A percentile compares a stretch with the other conserved stretches of the same genome.
Conservation (phyloP, 2,888 invertebrate genomes). For the Tupiocoris notatus region DNA sequence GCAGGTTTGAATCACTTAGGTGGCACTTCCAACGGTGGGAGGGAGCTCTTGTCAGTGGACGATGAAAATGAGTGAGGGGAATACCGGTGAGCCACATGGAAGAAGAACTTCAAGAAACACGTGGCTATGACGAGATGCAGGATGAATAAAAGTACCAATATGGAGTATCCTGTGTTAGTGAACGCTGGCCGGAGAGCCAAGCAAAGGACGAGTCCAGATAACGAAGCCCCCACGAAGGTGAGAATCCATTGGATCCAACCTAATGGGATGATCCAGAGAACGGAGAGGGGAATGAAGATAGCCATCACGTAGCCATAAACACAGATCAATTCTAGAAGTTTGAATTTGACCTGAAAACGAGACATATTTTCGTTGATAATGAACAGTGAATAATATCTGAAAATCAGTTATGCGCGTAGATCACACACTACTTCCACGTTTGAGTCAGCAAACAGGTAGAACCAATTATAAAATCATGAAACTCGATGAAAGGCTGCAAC, state of each 20-base stretch:
- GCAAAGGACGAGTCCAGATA: constrained; percentile 84
- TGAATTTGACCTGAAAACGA: constrained; percentile 46
- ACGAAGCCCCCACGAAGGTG: constrained; percentile 73
- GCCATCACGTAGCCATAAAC: constrained; percentile 93
- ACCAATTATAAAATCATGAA: too few species aligned
- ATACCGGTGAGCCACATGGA: too few species aligned
- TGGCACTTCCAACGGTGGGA: too few species aligned
- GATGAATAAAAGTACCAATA: constrained; percentile 34
- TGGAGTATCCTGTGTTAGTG: constrained; percentile 57
- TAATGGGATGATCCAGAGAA: constrained; percentile 85
- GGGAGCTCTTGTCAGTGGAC: too few species aligned
- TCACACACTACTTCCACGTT: too few species aligned
- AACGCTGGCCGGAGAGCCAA: constrained; percentile 77
- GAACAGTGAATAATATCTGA: too few species aligned
- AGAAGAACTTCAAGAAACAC: constrained; percentile 32
- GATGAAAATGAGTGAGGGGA: too few species aligned
- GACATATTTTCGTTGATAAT: too few species aligned
- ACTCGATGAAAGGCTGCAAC: too few species aligned
- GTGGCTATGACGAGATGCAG: constrained; percentile 42
- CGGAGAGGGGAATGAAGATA: constrained; percentile 89
- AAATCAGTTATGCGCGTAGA: too few species aligned
- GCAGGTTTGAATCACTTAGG: too few species aligned
- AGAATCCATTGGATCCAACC: constrained; percentile 84
- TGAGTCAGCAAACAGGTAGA: too few species aligned
- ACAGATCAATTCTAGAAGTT: constrained; percentile 80